Evolutionary conservation across 1,140 invertebrate genomes (phyloP), one percentile per base, ranked within the genome.

Genomic region (Portunus trituberculatus): DNA sequence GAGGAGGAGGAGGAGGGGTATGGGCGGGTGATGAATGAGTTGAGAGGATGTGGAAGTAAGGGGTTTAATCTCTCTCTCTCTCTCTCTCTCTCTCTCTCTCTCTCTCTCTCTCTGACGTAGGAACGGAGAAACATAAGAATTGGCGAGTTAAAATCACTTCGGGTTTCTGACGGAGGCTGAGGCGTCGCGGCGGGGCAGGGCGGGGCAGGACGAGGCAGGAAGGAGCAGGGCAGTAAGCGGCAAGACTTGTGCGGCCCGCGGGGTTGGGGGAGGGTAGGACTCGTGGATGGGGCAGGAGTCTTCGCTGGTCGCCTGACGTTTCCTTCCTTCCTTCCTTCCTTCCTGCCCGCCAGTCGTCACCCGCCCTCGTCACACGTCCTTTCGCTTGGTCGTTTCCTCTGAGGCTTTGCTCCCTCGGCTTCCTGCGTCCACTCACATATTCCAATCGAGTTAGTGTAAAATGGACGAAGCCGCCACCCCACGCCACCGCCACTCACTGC

Each of bases 261-360:
- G n/a, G n/a, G n/a, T n/a, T n/a, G 39, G 12, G 67, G 67, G 67
- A 25, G 2, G 52, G 67, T n/a, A n/a, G 67, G 67, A 20, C 12
- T 25, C 6, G 67, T 25, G 20, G 20, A 25, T 0, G 1, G 67
- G 20, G 25, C 12, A 20, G 12, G 1, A n/a, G 20, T 76, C 67
- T 76, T 76, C 67, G 67, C 67, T 76, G 67, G 67, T n/a, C 67
- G 67, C 67, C 67, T 76, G 67, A 76, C 67, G n/a, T n/a, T 76
- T n/a, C 67, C 67, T 76, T 76, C 67, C 67, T 76, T 76, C 67
- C 67, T 76, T 25, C 20, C 67, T n/a, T 25, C 52, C 16, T 20
- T 12, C 52, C 16, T 20, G 52, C 2, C 25, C 67, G 67, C 67
- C 67, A 20, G 12, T 20, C 12, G 12, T 20, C 52, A 20, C 52